These are phyloP conservation scores for Epicampocera succincta DNA, from an alignment of 2,888 invertebrate species.

Conservation along the genomic window DNA sequence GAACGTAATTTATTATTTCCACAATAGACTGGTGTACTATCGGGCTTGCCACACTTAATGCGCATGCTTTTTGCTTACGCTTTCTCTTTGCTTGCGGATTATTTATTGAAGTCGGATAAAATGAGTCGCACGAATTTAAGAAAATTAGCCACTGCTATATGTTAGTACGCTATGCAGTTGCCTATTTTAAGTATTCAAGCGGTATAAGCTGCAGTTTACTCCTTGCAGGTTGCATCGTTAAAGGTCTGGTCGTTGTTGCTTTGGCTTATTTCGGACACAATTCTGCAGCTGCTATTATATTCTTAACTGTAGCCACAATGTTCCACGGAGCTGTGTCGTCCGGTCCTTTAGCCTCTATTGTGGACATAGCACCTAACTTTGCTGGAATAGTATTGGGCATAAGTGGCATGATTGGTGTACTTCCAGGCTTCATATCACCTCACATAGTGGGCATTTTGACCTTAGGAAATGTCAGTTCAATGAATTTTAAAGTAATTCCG, in stretches of 20 bases:
- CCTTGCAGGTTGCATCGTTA: constrained; percentile 83
- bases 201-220: not conserved
- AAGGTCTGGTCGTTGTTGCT: constrained; percentile 85
- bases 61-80: constrained; percentile 84
- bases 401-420: constrained; percentile 84
- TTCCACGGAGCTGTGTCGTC: constrained; percentile 86
- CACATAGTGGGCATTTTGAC: constrained; percentile 85
- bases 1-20: not conserved
- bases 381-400: constrained; percentile 84
- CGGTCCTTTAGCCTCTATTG: constrained; percentile 85
- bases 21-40: constrained; percentile 83
- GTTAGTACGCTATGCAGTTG: constrained; percentile 79
- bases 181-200: not conserved
- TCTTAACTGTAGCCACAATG: constrained; percentile 85
- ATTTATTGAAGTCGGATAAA: constrained; percentile 83
- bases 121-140: constrained; percentile 85
- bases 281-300: constrained; percentile 83
- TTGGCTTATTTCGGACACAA: constrained; percentile 86
- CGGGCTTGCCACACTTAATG: constrained; percentile 85
- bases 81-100: constrained; percentile 84
- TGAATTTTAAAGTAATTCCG: not conserved
- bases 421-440: constrained; percentile 85
- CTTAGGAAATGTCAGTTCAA: constrained; percentile 84
- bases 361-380: constrained; percentile 86
- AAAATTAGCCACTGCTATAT: constrained; percentile 85